Base-by-base conservation (phyloP, 2,797 vertebrate species). In the Staurois parvus region DNA sequence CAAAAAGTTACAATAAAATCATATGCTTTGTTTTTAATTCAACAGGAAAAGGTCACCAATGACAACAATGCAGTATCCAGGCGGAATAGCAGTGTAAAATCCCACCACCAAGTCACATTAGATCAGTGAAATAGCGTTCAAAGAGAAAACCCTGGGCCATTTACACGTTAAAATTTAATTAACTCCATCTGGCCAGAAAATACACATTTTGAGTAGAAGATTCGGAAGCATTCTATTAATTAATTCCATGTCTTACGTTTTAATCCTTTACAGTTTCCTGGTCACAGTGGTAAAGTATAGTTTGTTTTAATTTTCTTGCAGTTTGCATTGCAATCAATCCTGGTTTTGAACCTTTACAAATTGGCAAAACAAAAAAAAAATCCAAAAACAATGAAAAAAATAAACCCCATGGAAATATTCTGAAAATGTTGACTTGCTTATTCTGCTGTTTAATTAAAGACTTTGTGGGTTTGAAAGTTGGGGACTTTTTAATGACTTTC, bases 81-180 rank as follows among this genome's bases (percentile, higher is more conserved):
- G 80, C 70, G 62, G 75, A 21, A 75, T 79, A 52, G 68, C 81
- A 21, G 42, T 48, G 81, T 45, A 79, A 79, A 79, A 74, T 87
- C 70, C 76, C 45, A n/a, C 79, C 62, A 70, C 70, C 76, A 75
- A 74, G 75, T 87, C 81, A 87, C 59, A 75, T 87, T 79, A 87
- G 69, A 87, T 87, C 85, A 87, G 76, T 62, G 76, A 45, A 83
- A 68, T 48, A 69, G 45, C 81, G 77, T 76, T 72, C 59, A 69
- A 34, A 48, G 7, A 32, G 76, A 84, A 79, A 84, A 87, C 85
- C 85, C 76, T 79, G 81, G 85, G 85, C 81, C 85, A 83, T 87
- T 87, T 87, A 79, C 85, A 87, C 73, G 76, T 87, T 87, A 87
- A 87, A 87, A 87, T 79, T 87, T 87, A 87, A 87, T 87, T 87